Evolutionary conservation across 2,797 vertebrate genomes (phyloP).

Genomic region (Tauraco hartlaubi): DNA sequence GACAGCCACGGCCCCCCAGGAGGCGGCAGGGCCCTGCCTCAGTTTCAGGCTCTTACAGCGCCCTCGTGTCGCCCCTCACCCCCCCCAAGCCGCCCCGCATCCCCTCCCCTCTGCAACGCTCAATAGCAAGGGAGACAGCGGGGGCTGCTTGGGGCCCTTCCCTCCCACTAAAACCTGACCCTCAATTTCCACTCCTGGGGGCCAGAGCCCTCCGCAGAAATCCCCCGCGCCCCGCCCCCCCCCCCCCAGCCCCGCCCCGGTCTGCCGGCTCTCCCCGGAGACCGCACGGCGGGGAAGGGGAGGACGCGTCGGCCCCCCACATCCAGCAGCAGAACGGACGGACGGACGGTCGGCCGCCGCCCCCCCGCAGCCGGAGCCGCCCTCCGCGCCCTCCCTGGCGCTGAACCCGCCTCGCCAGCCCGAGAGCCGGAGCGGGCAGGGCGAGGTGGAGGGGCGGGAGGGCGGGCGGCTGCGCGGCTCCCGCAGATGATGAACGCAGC

Average conservation of each 20-base stretch:
- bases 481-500: conserved; percentile 50
- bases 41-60: not conserved
- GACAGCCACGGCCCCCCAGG: not conserved
- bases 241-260: not conserved
- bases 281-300: not conserved
- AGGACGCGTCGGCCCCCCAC: not conserved
- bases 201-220: not conserved
- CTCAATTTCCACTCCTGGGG: not conserved
- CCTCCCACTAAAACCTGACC: not conserved
- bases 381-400: not conserved
- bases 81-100: not conserved
- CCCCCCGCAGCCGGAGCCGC: too few species aligned
- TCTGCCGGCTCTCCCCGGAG: not conserved
- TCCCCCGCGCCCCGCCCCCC: not conserved
- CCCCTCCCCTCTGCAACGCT: not conserved
- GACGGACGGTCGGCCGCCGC: not conserved
- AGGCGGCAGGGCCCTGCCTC: not conserved
- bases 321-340: not conserved
- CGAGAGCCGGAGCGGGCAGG: not conserved
- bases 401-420: not conserved
- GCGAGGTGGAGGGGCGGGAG: not conserved
- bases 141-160: not conserved
- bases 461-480: conserved; percentile 1
- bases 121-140: not conserved
- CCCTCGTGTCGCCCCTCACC: not conserved